Evolutionary conservation across 2,888 invertebrate species (phyloP), one percentile per base, ranked within the genome.

Genomic region (Parnassius apollo): DNA sequence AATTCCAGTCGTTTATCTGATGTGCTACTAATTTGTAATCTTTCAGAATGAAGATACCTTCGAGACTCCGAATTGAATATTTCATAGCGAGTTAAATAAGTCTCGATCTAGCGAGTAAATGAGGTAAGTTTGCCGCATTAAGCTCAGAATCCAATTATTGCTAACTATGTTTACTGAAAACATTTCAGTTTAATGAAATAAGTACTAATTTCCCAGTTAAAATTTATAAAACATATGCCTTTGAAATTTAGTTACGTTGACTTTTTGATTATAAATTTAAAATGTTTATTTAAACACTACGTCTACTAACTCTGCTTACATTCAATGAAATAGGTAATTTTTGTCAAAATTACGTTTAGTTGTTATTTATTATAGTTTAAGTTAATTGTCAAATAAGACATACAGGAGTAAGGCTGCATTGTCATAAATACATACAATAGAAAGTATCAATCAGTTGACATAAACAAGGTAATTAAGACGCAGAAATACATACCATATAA

Each of bases 71-170:
- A 49, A 49, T 12, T 12, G 11, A 12, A 57, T 25, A 42, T 22
- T 49, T 48, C 22, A 46, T 9, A 18, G 18, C 12, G 8, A 56
- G 49, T 57, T 42, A 1, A 49, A 46, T 57, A 57, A n/a, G 25
- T 44, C 54, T 10, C 8, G 44, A 58, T 50, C 50, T 50, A 44
- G 44, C 48, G 9, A 42, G 44, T 42, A 58, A 51, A 58, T 51
- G 35, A 50, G 42, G 44, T 58, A 58, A 58, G 50, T 58, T 58
- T 42, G 18, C 50, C 11, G 44, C n/a, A 56, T 58, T 44, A 58
- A 25, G 22, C 49, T 58, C 10, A 35, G 12, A 58, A 49, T 58
- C 50, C 44, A 58, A 50, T 50, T 50, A 42, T 42, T 12, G 50
- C 12, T 8, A 8, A 42, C 42, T 50, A 57, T 35, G 18, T 58